Evolutionary conservation across 2,113 vertebrate genomes (phyloP), one percentile per base, ranked within the genome.

Genomic region (Acinonyx jubatus): DNA sequence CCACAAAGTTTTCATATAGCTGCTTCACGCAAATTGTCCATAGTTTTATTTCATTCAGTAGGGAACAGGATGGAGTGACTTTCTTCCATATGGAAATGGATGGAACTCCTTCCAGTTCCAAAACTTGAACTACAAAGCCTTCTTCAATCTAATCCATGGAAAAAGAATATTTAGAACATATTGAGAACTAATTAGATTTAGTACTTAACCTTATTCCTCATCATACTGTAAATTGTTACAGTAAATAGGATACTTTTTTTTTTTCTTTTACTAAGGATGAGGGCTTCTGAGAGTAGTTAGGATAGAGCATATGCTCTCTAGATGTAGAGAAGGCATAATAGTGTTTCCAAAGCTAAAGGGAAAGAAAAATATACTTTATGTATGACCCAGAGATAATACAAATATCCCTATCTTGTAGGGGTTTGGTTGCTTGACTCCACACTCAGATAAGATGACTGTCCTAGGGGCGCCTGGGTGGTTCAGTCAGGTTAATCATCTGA

Each of bases 211-310:
- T 18, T 73, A 0, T 55, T 52, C 11, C 45, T 21, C 66, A 71
- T 69, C 13, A 25, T 78, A 78, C 41, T 52, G 1, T 41, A 16
- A 76, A 29, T 29, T 76, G 11, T 57, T 87, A 80, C 14, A 1
- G 9, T 29, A 78, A 63, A 69, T 25, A 31, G 3, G 15, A 63
- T 78, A 63, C 21, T 55, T 29, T 38, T 52, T 71, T 71, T 55
- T 45, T 33, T 68, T 48, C 33, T 25, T 52, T 55, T 65, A 31
- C n/a, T 11, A 41, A 48, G 38, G 9, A 76, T 87, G 16, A 89
- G 31, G 14, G 5, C 1, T 63, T 3, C 1, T 41, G 16, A 12
- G 45, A 1, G 8, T n/a, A 45, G 6, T 7, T 38, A 15, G 7
- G 45, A 41, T 52, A 61, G 15, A 68, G 9, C 3, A 74, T 2